phyloP scores from a whole-genome alignment of 2,888 invertebrate genomes.

The Zaprionus obscuricornis region DNA sequence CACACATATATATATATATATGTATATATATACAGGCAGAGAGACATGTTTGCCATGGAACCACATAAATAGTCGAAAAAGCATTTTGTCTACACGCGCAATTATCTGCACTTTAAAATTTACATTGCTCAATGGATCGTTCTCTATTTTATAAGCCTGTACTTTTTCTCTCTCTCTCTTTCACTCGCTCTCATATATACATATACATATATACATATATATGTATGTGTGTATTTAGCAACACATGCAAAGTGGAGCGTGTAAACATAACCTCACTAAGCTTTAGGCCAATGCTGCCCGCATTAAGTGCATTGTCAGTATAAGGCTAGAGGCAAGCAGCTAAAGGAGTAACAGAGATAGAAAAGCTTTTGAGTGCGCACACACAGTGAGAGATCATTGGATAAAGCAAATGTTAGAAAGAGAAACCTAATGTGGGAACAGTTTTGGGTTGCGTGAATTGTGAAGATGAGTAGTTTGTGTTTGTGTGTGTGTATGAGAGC shows the following conservation, averaged over 20 bases:
- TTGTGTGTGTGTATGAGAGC: not conserved
- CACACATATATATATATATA: slow-evolving; percentile 2
- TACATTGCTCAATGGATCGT: slow-evolving; percentile 55
- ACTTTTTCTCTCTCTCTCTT: not conserved
- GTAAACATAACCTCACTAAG: slow-evolving; percentile 59
- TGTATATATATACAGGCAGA: not conserved
- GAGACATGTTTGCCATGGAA: slow-evolving; percentile 9
- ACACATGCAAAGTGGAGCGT: slow-evolving; percentile 36
- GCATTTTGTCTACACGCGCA: slow-evolving; percentile 72
- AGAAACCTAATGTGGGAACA: too few relatives aligned
- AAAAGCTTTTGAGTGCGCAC: slow-evolving; percentile 2
- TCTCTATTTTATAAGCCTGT: slow-evolving; percentile 25
- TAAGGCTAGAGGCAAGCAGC: slow-evolving; percentile 26
- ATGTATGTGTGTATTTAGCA: slow-evolving; percentile 26
- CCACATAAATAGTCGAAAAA: slow-evolving; percentile 62
- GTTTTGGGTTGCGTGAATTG: too few relatives aligned
- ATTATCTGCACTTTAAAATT: slow-evolving; percentile 72
- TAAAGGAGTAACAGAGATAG: not conserved
- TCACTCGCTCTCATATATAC: not conserved
- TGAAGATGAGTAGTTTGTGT: too few relatives aligned
- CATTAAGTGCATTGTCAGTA: slow-evolving; percentile 36
- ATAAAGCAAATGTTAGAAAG: not conserved
- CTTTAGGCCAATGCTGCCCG: slow-evolving; percentile 35
- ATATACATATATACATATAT: slow-evolving; percentile 5
- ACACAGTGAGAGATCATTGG: not conserved